These are phyloP conservation scores for Rhaphigaster nebulosa DNA, from an alignment of 2,888 invertebrate genomes.

Conservation along the genomic window DNA sequence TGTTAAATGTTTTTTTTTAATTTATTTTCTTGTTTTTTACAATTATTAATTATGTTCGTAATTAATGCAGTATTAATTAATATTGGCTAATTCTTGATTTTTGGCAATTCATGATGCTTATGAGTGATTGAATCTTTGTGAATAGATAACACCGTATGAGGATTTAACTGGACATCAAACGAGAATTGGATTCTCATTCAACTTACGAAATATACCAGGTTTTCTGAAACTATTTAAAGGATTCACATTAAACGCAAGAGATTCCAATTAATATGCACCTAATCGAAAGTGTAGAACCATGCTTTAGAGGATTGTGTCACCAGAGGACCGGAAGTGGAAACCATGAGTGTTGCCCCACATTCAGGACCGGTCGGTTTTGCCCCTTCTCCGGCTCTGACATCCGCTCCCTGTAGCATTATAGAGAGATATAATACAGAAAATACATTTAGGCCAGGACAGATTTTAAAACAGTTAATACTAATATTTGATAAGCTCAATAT, in stretches of 20 bases:
- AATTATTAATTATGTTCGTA: no score
- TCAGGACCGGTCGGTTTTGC: background rate
- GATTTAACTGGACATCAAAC: background rate
- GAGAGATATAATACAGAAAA: background rate
- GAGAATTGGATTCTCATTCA: background rate
- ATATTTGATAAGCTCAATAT: background rate
- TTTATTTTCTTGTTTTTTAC: no score
- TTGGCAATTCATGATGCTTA: no score
- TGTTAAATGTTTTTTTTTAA: no score
- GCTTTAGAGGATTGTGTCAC: slow-evolving; percentile 14
- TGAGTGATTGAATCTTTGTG: no score
- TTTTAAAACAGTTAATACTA: no score
- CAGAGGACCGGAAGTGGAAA: slow-evolving; percentile 4
- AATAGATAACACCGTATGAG: no score
- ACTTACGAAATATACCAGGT: background rate
- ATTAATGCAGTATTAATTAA: no score
- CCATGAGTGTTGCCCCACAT: slow-evolving; percentile 2
- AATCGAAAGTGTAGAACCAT: background rate
- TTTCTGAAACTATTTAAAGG: background rate
- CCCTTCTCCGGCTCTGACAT: background rate
- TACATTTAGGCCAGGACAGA: no score
- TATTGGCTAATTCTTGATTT: no score
- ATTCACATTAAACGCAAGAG: background rate
- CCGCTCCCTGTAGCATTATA: background rate
- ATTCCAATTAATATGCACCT: background rate